Base-by-base conservation (phyloP, 2,113 vertebrate species). In the Oreochromis niloticus region DNA sequence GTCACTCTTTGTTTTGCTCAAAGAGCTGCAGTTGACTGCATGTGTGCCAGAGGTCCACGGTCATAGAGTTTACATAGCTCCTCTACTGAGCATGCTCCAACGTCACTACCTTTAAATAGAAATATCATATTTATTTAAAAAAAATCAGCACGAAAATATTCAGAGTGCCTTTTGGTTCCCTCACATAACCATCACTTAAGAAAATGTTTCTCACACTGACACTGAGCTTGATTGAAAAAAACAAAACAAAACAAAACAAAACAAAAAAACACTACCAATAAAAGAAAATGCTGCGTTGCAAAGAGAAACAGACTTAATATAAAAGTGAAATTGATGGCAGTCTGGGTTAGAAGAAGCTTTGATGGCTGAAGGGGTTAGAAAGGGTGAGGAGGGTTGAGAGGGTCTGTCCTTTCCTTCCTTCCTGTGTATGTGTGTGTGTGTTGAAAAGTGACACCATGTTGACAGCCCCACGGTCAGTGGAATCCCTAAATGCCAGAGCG, bases 381-480 rank as follows among this genome's bases (percentile, higher is more conserved):
- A 30, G 27, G 79, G 59, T 81, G 48, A 82, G 22, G 30, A 55
- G 91, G 71, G 71, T 80, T 89, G 56, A 90, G 80, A 86, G 50
- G 55, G 73, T 85, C 88, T 92, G 83, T 90, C 92, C 83, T 90
- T 89, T 91, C 78, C 88, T 89, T 89, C 78, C 88, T 92, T 89
- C 87, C 91, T 85, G 84, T 91, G 90, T 89, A 19, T 85, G 80
- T 88, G 81, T 24, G 81, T 24, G 22, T 90, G 88, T 93, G 88
- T 90, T 93, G 96, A 95, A 96, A 97, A 93, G 87, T 90, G 93
- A 96, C 89, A 95, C 94, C 80, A 43, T 85, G 88, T 86, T 95
- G 91, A 95, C 95, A 96, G 90, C 71, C 80, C 85, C 73, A 91
- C 34, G 22, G 91, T 91, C 88, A 89, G 92, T 90, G 94, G 92